A percentile compares a stretch with the other conserved stretches of the same genome.
Conservation (phyloP, 2,113 vertebrate species). For the Otis tarda region DNA sequence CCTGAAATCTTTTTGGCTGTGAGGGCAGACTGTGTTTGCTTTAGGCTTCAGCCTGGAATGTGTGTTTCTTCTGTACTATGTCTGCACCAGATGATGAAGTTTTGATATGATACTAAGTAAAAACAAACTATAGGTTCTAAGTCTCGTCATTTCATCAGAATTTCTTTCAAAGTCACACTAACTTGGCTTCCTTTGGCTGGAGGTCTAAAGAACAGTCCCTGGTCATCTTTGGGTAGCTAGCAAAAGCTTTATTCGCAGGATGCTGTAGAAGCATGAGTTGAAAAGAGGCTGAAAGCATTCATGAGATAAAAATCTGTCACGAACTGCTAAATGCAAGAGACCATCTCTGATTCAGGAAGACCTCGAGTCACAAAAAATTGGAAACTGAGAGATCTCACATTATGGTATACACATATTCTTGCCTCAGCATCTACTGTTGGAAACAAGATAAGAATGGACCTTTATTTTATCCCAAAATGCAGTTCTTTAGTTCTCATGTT, state of each 20-base stretch:
- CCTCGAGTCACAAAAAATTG: background rate
- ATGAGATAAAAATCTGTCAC: background rate
- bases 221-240: background rate
- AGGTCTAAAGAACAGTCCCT: background rate
- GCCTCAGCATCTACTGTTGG: background rate
- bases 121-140: background rate
- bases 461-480: background rate
- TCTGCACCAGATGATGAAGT: background rate
- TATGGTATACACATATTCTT: background rate
- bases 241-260: background rate
- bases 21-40: background rate
- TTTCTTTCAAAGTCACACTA: background rate
- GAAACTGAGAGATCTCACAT: background rate
- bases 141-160: background rate
- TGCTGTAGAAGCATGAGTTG: background rate
- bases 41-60: background rate
- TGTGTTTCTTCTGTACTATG: background rate
- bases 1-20: background rate
- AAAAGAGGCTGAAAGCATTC: background rate
- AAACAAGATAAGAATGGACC: background rate
- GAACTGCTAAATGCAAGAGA: background rate
- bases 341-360: background rate
- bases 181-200: background rate
- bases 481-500: background rate
- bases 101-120: background rate